Evolutionary conservation across 2,113 vertebrate species (phyloP), one percentile per base, ranked within the genome.

Genomic region (Struthio camelus): DNA sequence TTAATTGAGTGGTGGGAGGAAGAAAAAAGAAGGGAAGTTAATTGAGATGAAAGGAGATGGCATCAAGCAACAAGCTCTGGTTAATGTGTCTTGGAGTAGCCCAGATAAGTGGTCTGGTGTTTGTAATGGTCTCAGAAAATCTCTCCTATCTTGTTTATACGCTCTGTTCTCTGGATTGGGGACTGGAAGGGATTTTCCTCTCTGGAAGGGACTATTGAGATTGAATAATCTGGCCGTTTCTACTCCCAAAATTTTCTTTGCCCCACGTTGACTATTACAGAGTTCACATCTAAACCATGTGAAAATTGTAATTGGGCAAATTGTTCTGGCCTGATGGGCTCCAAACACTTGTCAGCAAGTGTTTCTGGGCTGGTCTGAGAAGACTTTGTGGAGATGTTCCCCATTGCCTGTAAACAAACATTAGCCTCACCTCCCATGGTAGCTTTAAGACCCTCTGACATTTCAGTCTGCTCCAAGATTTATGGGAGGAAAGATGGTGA

Each of bases 21-120:
- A 94, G 71, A 42, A 67, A 62, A 89, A 87, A 59, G 67, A 51
- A 91, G n/a, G 61, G 51, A 38, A 71, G 80, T 92, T 95, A 96
- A 96, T 89, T 94, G 95, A 96, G 92, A 93, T 81, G 82, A 71
- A 88, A 84, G 82, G 76, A 95, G 92, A 59, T 78, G 81, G 84
- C n/a, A 50, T 44, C 40, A 62, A 59, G 87, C 64, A 66, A 66
- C 38, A 61, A 80, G 61, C 30, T 77, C 28, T 64, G 40, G 34
- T 87, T 62, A 58, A 73, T 53, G 66, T 0, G 0, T 36, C 42
- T n/a, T 62, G 75, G 62, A 48, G 78, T 42, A 61, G 32, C 54
- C 58, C 76, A 40, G 66, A 54, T 62, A 75, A 40, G 54, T 15
- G 67, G 7, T 53, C 28, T 32, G 24, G 51, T 20, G 17, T 34